Conservation (phyloP, 23 tunicate genomes). For the Phallusia fumigata region DNA sequence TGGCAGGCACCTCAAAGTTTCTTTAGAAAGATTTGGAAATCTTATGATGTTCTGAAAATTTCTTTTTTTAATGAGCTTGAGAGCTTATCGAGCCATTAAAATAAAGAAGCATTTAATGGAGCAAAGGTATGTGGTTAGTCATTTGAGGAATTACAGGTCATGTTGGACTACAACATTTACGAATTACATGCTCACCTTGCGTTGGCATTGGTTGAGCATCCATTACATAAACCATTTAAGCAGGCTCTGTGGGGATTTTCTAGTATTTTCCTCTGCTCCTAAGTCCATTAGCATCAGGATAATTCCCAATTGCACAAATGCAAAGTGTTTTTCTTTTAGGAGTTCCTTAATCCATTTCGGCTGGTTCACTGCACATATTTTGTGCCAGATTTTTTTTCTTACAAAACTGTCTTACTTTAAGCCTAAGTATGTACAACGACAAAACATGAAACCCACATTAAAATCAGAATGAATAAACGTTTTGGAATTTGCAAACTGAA, state of each 20-base stretch:
- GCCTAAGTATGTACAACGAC: conserved; percentile 6
- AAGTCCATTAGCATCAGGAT: background rate
- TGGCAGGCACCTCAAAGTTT: no score
- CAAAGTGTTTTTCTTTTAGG: background rate
- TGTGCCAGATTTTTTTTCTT: background rate
- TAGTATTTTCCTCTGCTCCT: background rate
- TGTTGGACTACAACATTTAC: no score
- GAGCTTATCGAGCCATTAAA: no score
- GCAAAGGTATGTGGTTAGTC: no score
- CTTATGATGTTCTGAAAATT: no score
- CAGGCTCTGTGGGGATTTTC: background rate
- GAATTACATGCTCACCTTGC: conserved; percentile 5
- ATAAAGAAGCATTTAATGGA: no score
- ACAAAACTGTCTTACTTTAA: background rate
- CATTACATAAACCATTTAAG: conserved; percentile 7
- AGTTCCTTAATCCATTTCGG: background rate
- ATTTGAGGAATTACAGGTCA: no score
- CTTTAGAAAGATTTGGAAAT: no score
- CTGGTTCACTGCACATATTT: no score
- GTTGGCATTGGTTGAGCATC: conserved; percentile 16
- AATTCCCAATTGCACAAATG: background rate
- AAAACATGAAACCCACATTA: conserved; percentile 7
- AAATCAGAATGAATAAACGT: background rate
- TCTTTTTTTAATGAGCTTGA: no score
- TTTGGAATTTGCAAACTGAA: background rate